Base-by-base conservation (phyloP, 2,888 invertebrate genomes). In the Caenorhabditis macrosperma region DNA sequence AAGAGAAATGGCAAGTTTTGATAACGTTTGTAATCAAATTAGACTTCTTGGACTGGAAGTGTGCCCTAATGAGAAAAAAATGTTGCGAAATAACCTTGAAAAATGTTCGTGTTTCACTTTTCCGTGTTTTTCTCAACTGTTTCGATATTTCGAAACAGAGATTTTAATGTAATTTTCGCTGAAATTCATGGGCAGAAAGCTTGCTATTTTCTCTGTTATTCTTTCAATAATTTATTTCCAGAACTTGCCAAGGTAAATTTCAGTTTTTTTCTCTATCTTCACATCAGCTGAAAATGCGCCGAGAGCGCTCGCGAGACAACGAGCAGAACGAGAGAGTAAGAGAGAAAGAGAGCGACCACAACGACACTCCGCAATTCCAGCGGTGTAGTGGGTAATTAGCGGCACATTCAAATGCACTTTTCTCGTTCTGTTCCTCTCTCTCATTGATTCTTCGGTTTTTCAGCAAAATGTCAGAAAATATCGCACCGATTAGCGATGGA, bases 101-200 rank as follows among this genome's bases (percentile, higher is more conserved):
- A 38, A 12, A 15, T 38, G 38, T 38, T 38, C 15, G 38, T 38
- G n/a, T 38, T 38, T 12, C 38, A 10, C 38, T 10, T 38, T 2
- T 38, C 10, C 33, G 33, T 33, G 33, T 5, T 33, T 33, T 10
- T 33, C 33, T 33, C 33, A 5, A 33, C 33, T 33, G 6, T n/a
- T 10, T 33, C 33, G 10, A 44, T 15, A 5, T 57, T 55, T 33
- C 46, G 63, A 55, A 61, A 55, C 12, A 22, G 22, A 61, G 28
- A 12, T 60, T 41, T 52, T 60, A 15, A 6, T 41, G 41, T 15
- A n/a, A 15, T 41, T 41, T 41, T 41, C 15, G 41, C 15, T n/a
- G n/a, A n/a, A n/a, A n/a, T n/a, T n/a, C n/a, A 66, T 75, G 75
- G 66, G 75, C 35, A n/a, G 52, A 66, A 57, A 52, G 33, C 33